Evolutionary conservation across 2,888 invertebrate genomes (phyloP).

Genomic region (Octodonta nipae): DNA sequence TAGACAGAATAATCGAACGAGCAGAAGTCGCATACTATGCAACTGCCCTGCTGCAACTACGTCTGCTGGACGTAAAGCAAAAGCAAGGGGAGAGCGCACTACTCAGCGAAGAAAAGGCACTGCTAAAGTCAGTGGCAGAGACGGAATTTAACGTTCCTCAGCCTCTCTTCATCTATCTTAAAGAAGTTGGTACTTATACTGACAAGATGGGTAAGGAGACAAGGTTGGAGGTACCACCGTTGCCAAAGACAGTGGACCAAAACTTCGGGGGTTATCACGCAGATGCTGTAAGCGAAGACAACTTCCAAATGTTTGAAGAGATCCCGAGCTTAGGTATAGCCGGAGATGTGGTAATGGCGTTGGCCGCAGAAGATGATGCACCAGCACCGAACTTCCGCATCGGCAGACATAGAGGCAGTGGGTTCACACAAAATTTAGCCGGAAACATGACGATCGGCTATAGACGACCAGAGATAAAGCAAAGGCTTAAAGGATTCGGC

Average conservation of each 20-base stretch:
- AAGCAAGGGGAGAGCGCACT: neutral
- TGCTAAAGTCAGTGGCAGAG: slow-evolving; percentile 14
- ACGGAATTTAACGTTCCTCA: too few species aligned
- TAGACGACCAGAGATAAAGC: slow-evolving; percentile 16
- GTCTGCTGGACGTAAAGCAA: neutral
- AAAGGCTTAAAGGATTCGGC: slow-evolving; percentile 14
- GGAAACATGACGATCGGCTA: slow-evolving; percentile 17
- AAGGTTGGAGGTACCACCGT: slow-evolving; percentile 11
- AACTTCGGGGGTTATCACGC: slow-evolving; percentile 22
- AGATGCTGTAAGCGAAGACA: slow-evolving; percentile 14
- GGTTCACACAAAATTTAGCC: slow-evolving; percentile 15
- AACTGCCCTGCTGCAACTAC: too few species aligned
- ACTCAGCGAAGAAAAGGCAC: neutral
- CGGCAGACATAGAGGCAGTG: slow-evolving; percentile 12
- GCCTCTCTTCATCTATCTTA: too few species aligned
- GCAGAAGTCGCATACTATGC: too few species aligned
- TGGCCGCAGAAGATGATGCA: slow-evolving; percentile 18
- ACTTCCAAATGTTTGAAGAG: slow-evolving; percentile 25
- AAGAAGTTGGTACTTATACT: too few species aligned
- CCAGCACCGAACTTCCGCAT: slow-evolving; percentile 22
- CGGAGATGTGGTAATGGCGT: slow-evolving; percentile 25
- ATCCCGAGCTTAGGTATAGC: slow-evolving; percentile 22
- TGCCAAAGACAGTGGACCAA: slow-evolving; percentile 18
- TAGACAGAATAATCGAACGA: too few species aligned
- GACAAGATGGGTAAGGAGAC: slow-evolving; percentile 24